Evolutionary conservation across 2,113 vertebrate species (phyloP).

Genomic region (Pelodiscus sinensis): DNA sequence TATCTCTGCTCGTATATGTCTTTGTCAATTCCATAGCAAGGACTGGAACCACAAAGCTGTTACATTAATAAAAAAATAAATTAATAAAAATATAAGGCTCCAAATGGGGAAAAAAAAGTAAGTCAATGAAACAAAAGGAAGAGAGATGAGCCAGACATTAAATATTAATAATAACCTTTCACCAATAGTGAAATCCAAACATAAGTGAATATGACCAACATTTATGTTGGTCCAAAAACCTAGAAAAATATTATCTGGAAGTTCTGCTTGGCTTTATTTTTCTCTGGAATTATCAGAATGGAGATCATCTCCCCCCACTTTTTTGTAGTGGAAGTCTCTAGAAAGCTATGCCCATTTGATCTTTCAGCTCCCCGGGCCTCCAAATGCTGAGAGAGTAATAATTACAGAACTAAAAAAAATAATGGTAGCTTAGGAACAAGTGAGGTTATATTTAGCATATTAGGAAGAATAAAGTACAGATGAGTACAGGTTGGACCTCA

Average conservation of each 20-base stretch:
- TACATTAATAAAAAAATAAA: slow-evolving; percentile 2
- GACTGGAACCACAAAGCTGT: slow-evolving; percentile 51
- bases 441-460: too few species aligned
- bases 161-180: not conserved
- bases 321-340: not conserved
- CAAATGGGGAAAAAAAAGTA: not conserved
- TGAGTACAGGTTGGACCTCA: too few species aligned
- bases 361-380: not conserved
- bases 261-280: not conserved
- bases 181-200: not conserved
- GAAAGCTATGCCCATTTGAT: not conserved
- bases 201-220: not conserved
- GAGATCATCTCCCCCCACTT: not conserved
- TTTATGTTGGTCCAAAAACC: not conserved
- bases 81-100: not conserved
- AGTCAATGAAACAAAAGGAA: not conserved
- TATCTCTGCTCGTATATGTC: not conserved
- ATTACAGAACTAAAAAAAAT: too few species aligned
- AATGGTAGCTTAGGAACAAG: too few species aligned
- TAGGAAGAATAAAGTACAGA: too few species aligned
- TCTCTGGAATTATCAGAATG: not conserved
- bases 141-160: not conserved
- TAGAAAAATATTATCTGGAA: rapidly evolving
- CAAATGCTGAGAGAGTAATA: not conserved
- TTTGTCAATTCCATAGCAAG: slow-evolving; percentile 10